phyloP scores from a whole-genome alignment of 2,797 vertebrate genomes.

The Centropyge bicolor region DNA sequence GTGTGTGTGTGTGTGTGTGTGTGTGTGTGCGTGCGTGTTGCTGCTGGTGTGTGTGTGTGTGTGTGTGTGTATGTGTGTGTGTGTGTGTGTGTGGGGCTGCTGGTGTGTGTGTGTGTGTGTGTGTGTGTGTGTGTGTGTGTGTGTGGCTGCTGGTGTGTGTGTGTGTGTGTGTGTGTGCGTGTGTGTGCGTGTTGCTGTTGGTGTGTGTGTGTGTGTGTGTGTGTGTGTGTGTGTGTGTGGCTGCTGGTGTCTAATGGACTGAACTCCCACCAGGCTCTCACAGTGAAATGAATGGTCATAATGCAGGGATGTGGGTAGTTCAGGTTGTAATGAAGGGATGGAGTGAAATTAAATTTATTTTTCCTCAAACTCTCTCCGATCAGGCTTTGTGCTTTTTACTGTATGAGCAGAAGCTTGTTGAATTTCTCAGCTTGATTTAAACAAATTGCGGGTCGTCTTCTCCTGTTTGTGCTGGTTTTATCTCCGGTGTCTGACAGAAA shows the following conservation, averaged over 20 bases:
- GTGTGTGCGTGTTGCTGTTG: no score
- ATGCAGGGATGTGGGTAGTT: constrained; percentile 17
- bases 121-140: no score
- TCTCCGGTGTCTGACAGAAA: neutral
- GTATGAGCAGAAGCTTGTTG: neutral
- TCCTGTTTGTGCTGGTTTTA: neutral
- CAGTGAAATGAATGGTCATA: neutral
- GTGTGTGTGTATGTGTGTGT: no score
- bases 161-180: no score
- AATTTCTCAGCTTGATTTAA: neutral
- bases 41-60: neutral
- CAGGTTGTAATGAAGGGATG: constrained; percentile 5
- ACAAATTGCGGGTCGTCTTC: neutral
- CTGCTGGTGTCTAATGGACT: constrained; percentile 26
- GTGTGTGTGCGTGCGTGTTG: no score
- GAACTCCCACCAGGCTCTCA: constrained; percentile 7
- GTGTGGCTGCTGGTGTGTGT: neutral
- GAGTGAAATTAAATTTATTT: neutral
- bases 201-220: neutral
- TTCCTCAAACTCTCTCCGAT: neutral
- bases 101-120: no score
- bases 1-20: no score
- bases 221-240: neutral
- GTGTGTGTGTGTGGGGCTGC: neutral
- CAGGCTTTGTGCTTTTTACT: neutral